phyloP scores from a whole-genome alignment of 2,113 vertebrate genomes.

The Montifringilla adamsi region DNA sequence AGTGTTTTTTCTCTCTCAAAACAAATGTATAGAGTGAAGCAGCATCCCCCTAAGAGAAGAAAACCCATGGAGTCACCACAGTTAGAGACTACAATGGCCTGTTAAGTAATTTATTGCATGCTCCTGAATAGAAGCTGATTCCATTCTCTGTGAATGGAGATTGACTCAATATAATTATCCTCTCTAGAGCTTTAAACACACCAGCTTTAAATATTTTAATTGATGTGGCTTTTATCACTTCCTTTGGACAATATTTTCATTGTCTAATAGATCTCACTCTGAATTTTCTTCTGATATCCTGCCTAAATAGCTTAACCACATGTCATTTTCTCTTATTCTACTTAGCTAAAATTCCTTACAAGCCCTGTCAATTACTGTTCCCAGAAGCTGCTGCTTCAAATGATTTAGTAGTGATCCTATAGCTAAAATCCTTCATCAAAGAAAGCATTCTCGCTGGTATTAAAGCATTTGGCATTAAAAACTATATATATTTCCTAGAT shows the following conservation, averaged over 20 bases:
- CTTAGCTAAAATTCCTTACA: slow-evolving; percentile 27
- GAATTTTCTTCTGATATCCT: slow-evolving; percentile 41
- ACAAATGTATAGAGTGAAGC: background rate
- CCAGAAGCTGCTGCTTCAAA: slow-evolving; percentile 21
- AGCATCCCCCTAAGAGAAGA: background rate
- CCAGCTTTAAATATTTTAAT: slow-evolving; percentile 36
- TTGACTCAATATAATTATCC: slow-evolving; percentile 7
- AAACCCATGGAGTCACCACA: background rate
- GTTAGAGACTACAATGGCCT: background rate
- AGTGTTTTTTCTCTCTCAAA: background rate
- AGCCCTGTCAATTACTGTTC: slow-evolving; percentile 8
- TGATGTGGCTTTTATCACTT: slow-evolving; percentile 47
- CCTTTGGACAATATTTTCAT: slow-evolving; percentile 56
- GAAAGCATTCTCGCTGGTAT: background rate
- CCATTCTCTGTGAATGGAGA: background rate
- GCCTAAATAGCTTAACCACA: slow-evolving; percentile 34
- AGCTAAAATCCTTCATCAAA: slow-evolving; percentile 19
- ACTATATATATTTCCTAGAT: background rate
- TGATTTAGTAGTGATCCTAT: background rate
- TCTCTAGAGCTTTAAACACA: slow-evolving; percentile 40
- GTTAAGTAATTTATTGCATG: background rate
- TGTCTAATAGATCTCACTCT: slow-evolving; percentile 18
- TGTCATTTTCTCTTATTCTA: slow-evolving; percentile 39
- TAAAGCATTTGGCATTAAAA: background rate
- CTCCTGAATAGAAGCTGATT: background rate